Evolutionary conservation across 2,888 invertebrate genomes (phyloP).

Genomic region (Disparrhopalites patrizii): DNA sequence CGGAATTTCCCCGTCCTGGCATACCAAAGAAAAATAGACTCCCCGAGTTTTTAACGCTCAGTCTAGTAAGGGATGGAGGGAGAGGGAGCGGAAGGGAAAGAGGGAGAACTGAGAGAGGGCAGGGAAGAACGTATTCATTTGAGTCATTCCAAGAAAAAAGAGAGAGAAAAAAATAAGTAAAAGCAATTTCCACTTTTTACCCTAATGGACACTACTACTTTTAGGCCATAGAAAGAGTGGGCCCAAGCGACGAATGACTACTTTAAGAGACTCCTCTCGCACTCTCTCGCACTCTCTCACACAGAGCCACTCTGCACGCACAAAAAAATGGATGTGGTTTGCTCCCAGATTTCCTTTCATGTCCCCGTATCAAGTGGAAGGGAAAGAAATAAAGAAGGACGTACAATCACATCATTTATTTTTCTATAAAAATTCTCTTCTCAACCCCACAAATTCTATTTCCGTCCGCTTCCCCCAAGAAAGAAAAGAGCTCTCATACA

Average conservation of each 20-base stretch:
- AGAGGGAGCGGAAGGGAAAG: background rate
- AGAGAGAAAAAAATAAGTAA: conserved; percentile 28
- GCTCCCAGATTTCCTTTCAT: conserved; percentile 26
- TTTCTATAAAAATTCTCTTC: conserved; percentile 38
- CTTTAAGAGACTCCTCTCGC: no score
- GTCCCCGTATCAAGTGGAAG: background rate
- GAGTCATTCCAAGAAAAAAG: conserved; percentile 22
- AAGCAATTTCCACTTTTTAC: conserved; percentile 27
- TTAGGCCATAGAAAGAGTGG: conserved; percentile 3
- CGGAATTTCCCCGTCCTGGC: no score
- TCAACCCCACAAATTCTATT: conserved; percentile 36
- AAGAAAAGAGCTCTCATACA: conserved; percentile 17
- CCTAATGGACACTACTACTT: conserved; percentile 25
- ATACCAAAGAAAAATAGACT: no score
- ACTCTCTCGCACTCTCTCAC: background rate
- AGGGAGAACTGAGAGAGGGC: no score
- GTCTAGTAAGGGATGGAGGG: no score
- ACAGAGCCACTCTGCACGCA: background rate
- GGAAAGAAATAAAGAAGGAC: conserved; percentile 4
- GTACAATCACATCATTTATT: conserved; percentile 44
- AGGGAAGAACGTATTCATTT: conserved; percentile 23
- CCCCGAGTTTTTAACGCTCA: no score
- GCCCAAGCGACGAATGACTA: no score
- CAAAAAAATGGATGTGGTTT: conserved; percentile 18
- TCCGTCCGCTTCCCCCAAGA: conserved; percentile 22